A percentile compares a stretch with the other conserved stretches of the same genome.
These are phyloP conservation scores for Stenichneumon culpator DNA, from an alignment of 2,888 invertebrate genomes.

Conservation along the genomic window DNA sequence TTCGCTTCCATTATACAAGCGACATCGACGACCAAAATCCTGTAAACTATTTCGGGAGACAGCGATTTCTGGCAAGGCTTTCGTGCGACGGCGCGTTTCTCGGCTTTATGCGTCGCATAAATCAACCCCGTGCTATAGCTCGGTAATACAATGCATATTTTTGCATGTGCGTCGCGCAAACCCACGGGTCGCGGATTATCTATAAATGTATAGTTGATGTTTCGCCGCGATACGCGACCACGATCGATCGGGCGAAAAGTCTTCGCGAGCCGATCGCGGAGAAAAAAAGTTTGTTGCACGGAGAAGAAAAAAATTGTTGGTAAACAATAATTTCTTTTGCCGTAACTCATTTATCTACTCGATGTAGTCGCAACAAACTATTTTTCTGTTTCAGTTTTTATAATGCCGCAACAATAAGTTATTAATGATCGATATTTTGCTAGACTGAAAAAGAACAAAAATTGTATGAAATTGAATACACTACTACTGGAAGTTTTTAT, in stretches of 20 bases:
- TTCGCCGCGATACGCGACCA: neutral
- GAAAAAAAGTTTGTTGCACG: no score
- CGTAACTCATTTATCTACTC: neutral
- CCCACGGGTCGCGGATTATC: constrained; percentile 37
- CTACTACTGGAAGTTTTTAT: no score
- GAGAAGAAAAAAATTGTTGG: no score
- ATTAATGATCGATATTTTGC: no score
- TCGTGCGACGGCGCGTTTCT: constrained; percentile 65
- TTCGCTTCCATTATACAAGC: constrained; percentile 69
- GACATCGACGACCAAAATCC: constrained; percentile 56
- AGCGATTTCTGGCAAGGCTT: constrained; percentile 76
- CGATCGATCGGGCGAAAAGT: neutral
- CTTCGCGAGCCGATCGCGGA: neutral
- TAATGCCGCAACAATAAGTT: no score
- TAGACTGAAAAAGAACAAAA: no score
- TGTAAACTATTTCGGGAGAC: constrained; percentile 80
- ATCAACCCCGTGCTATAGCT: constrained; percentile 71
- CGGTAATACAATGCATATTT: constrained; percentile 78
- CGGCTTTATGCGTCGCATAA: constrained; percentile 79
- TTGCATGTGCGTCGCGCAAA: constrained; percentile 66
- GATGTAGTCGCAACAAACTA: neutral
- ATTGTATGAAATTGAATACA: no score
- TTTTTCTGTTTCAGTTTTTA: no score
- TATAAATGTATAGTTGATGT: constrained; percentile 68
- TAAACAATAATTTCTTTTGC: no score